Evolutionary conservation across 2,797 vertebrate genomes (phyloP).

Genomic region (Myoxocephalus aenaeus): DNA sequence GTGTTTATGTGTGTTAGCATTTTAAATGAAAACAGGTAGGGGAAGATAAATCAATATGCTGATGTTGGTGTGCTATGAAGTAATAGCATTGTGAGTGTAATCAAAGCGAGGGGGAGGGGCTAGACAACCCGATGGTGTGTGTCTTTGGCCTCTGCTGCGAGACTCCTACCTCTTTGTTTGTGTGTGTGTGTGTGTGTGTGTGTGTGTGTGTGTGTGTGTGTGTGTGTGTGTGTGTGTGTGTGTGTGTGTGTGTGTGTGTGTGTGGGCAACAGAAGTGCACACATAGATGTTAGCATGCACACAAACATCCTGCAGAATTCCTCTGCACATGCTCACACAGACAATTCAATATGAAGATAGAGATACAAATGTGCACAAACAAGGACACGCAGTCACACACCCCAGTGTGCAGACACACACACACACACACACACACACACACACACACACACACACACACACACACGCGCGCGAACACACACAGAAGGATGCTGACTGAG

Average conservation of each 20-base stretch:
- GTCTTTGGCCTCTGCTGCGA: slow-evolving; percentile 35
- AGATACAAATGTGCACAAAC: slow-evolving; percentile 42
- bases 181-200: neutral
- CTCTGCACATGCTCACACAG: slow-evolving; percentile 42
- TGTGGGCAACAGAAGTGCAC: slow-evolving; percentile 5
- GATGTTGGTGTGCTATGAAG: slow-evolving; percentile 57
- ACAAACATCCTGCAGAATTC: slow-evolving; percentile 44
- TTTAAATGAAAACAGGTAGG: slow-evolving; percentile 47
- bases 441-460: slow-evolving; percentile 6
- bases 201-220: slow-evolving; percentile 16
- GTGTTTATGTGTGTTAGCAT: slow-evolving; percentile 22
- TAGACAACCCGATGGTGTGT: slow-evolving; percentile 49
- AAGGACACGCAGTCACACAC: slow-evolving; percentile 1
- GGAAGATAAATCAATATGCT: slow-evolving; percentile 68
- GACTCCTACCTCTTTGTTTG: slow-evolving; percentile 13
- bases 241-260: slow-evolving; percentile 13
- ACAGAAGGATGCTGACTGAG: slow-evolving; percentile 59
- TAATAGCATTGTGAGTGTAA: slow-evolving; percentile 61
- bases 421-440: slow-evolving; percentile 10
- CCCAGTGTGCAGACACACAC: neutral
- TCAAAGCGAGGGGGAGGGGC: slow-evolving; percentile 70
- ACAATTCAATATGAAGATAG: slow-evolving; percentile 43
- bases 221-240: neutral
- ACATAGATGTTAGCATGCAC: slow-evolving; percentile 17
- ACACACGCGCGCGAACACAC: neutral